Percentiles rank a stretch among this genome's conserved stretches.
phyloP scores from a whole-genome alignment of 2,888 invertebrate species.

The Slavum lentiscoides region DNA sequence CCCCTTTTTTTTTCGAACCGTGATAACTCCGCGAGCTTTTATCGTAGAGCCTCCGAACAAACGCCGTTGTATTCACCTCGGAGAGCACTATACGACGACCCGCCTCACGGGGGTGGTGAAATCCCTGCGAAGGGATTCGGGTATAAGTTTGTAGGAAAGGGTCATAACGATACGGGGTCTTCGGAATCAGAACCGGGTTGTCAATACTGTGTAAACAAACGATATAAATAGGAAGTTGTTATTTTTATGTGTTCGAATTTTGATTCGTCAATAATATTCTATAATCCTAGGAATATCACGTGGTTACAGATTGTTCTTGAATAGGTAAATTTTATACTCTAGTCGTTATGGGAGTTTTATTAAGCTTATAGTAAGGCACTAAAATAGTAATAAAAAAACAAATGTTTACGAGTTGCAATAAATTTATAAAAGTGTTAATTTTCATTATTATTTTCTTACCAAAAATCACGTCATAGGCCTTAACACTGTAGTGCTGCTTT shows the following conservation, averaged over 20 bases:
- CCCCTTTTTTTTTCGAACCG: no score
- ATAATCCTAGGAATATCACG: not conserved
- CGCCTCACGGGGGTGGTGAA: no score
- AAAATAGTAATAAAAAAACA: slow-evolving; percentile 26
- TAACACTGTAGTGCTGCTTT: no score
- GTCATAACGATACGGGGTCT: no score
- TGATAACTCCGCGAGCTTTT: no score
- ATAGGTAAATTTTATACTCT: not conserved
- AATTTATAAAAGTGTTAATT: slow-evolving; percentile 1
- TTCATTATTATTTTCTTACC: not conserved
- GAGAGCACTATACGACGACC: no score
- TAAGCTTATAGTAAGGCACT: not conserved
- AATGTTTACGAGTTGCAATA: slow-evolving; percentile 9
- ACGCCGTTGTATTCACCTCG: no score
- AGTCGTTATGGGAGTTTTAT: slow-evolving; percentile 13
- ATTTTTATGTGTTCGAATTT: not conserved
- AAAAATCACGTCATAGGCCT: no score
- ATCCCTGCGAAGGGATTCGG: no score
- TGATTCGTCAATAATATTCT: not conserved
- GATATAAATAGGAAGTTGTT: not conserved
- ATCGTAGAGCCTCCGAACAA: no score
- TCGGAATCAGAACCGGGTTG: no score
- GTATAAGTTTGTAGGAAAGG: no score
- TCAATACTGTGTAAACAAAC: not conserved
- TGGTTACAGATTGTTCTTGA: slow-evolving; percentile 1